Evolutionary conservation across 2,113 vertebrate species (phyloP).

Genomic region (Dasyprocta punctata): DNA sequence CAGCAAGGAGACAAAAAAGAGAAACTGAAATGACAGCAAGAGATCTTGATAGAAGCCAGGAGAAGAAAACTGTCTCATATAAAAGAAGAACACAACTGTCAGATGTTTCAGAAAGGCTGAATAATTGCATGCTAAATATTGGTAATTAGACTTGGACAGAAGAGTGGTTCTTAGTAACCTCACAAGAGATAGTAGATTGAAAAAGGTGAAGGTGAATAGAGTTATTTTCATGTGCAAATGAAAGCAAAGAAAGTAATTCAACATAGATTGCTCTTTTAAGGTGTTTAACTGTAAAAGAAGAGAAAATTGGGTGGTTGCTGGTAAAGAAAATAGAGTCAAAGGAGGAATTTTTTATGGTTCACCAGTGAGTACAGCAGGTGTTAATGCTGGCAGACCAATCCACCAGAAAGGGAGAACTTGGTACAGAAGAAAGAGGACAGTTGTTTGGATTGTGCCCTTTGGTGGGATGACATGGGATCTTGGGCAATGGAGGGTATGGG

Average conservation of each 20-base stretch:
- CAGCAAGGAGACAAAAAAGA: background rate
- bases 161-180: background rate
- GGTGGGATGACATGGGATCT: background rate
- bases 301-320: background rate
- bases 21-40: background rate
- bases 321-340: background rate
- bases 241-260: background rate
- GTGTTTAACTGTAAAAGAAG: background rate
- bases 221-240: background rate
- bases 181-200: background rate
- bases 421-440: background rate
- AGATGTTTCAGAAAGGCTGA: background rate
- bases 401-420: background rate
- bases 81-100: background rate
- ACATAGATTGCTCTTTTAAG: background rate
- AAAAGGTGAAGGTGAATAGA: background rate
- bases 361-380: background rate
- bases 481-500: background rate
- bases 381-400: background rate
- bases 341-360: background rate
- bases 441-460: background rate
- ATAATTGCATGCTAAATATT: background rate
- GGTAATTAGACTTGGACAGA: background rate
- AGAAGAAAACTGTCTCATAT: background rate
- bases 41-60: background rate